phyloP scores from a whole-genome alignment of 2,797 vertebrate genomes.

The Hipposideros larvatus region DNA sequence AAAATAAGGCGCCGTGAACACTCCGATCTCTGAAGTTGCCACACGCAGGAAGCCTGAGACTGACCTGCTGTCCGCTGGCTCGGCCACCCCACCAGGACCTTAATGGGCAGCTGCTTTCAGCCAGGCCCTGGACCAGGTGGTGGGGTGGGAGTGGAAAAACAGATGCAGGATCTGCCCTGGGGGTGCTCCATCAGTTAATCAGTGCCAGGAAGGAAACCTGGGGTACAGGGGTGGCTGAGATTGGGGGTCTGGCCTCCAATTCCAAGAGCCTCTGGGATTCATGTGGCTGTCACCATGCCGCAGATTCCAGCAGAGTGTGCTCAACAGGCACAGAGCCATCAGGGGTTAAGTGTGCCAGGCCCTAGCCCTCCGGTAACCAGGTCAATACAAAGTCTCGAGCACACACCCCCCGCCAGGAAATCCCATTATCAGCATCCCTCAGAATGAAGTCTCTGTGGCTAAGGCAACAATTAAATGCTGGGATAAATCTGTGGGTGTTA shows the following conservation, averaged over 20 bases:
- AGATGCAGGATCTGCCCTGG: rapidly evolving
- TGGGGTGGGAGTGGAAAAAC: background rate
- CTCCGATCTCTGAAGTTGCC: rapidly evolving
- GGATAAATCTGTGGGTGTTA: background rate
- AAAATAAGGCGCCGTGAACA: background rate
- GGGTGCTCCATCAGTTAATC: rapidly evolving
- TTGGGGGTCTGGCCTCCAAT: background rate
- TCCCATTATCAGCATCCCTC: background rate
- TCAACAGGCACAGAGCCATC: background rate
- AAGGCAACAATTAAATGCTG: background rate
- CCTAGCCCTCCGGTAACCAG: background rate
- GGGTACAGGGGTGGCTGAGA: background rate
- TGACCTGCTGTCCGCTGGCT: rapidly evolving
- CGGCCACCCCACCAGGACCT: rapidly evolving
- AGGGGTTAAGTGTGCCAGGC: rapidly evolving
- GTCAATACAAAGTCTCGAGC: background rate
- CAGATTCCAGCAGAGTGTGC: background rate
- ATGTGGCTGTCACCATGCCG: rapidly evolving
- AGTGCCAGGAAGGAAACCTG: rapidly evolving
- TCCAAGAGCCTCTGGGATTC: background rate
- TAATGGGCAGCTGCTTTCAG: background rate
- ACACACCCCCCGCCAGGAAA: background rate
- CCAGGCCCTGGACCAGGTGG: background rate
- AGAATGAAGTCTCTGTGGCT: background rate
- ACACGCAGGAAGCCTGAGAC: rapidly evolving